Percentiles rank a stretch among this genome's conserved stretches.
Evolutionary conservation across 2,797 vertebrate species (phyloP).

Genomic region (Cossypha caffra): DNA sequence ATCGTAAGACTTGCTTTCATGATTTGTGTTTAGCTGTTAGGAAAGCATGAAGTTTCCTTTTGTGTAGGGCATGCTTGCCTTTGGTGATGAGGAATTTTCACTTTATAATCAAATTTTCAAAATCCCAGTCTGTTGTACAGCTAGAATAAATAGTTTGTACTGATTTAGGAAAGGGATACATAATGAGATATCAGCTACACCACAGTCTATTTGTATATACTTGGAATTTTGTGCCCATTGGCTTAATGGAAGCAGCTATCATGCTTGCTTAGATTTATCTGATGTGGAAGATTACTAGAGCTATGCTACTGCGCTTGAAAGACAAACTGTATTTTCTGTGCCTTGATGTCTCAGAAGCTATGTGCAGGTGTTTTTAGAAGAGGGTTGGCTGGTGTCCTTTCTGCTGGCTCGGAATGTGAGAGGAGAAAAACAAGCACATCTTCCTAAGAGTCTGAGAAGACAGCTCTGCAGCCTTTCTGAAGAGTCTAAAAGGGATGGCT

Average conservation of each 20-base stretch:
- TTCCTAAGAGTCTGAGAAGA: not conserved
- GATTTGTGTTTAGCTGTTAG: not conserved
- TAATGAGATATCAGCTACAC: not conserved
- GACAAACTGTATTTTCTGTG: not conserved
- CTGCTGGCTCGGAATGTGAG: not conserved
- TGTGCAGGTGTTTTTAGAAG: not conserved
- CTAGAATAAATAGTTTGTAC: not conserved
- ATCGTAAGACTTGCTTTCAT: not conserved
- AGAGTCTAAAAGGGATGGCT: accelerated
- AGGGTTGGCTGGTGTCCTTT: not conserved
- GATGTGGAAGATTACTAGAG: not conserved
- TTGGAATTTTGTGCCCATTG: not conserved
- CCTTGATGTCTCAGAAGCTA: not conserved
- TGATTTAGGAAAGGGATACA: not conserved
- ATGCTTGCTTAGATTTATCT: not conserved
- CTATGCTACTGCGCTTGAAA: not conserved
- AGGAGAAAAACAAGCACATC: not conserved
- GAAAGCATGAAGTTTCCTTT: not conserved
- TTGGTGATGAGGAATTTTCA: not conserved
- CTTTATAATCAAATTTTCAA: not conserved
- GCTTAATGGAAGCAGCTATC: not conserved
- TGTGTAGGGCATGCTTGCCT: not conserved
- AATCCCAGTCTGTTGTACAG: not conserved
- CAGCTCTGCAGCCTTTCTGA: not conserved
- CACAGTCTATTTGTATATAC: not conserved